These are phyloP conservation scores for Scelioninae gen. 1 DNA, from an alignment of 2,888 invertebrate species.

Conservation along the genomic window DNA sequence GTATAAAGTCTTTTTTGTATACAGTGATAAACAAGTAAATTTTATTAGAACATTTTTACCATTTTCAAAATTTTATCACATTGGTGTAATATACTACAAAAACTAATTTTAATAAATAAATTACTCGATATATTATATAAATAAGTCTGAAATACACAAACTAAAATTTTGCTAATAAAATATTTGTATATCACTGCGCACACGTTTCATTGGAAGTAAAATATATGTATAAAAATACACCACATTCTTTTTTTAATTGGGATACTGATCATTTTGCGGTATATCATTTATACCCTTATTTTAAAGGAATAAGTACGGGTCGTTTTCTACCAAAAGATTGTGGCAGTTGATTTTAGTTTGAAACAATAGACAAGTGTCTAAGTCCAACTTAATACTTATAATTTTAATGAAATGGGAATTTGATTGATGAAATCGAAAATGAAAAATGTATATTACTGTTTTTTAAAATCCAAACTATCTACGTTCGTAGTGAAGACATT, in stretches of 20 bases:
- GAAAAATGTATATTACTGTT: slow-evolving; percentile 21
- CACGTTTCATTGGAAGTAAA: slow-evolving; percentile 30
- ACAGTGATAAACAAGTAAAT: slow-evolving; percentile 40
- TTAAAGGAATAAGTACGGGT: slow-evolving; percentile 52
- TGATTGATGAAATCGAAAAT: slow-evolving; percentile 17
- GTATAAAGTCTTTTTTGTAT: too few relatives aligned
- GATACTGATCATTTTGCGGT: slow-evolving; percentile 29
- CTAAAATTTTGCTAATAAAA: slow-evolving; percentile 11
- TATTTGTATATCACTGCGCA: slow-evolving; percentile 16
- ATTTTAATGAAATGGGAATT: slow-evolving; percentile 17
- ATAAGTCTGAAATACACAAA: background rate
- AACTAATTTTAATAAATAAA: background rate
- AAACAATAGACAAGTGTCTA: background rate
- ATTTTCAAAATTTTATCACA: background rate
- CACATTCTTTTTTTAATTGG: slow-evolving; percentile 1
- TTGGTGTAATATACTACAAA: background rate
- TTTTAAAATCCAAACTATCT: slow-evolving; percentile 10
- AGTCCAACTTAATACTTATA: slow-evolving; percentile 46
- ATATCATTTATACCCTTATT: slow-evolving; percentile 45
- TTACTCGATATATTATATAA: background rate
- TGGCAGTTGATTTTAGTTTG: slow-evolving; percentile 53
- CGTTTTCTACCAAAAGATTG: slow-evolving; percentile 37
- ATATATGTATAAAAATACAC: slow-evolving; percentile 53
- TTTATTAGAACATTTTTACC: slow-evolving; percentile 3
- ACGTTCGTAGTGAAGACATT: slow-evolving; percentile 17